Base-by-base conservation (phyloP, 2,113 vertebrate genomes). In the Kryptolebias marmoratus region DNA sequence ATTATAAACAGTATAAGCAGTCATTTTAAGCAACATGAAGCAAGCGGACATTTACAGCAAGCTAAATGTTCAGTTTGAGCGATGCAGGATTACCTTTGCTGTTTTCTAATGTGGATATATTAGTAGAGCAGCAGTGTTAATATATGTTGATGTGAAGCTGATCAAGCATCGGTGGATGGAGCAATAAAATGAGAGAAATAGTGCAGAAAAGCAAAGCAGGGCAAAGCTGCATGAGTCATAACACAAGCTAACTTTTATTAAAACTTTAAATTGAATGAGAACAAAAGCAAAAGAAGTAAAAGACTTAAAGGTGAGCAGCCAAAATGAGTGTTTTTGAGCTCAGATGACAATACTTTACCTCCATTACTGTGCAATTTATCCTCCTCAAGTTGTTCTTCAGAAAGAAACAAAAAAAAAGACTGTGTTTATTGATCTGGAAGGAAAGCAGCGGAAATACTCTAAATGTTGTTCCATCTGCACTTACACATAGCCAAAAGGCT, bases 371-470 rank as follows among this genome's bases (percentile, higher is more conserved):
- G 93, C 85, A 94, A 90, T 87, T 90, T 92, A 86, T 95, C 93
- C 73, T 94, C 94, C 87, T 95, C 94, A 76, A 94, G 94, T 94
- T 94, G 92, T 90, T 95, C 94, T 94, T 91, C 45, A 68, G 79
- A 85, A 77, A 87, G 76, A 90, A 79, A 91, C 32, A 85, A 71
- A 81, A 68, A 60, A 72, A 73, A 77, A 83, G n/a, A 71, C 70
- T 44, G 66, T 82, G 80, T 90, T 91, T 84, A 94, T 84, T 88
- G 85, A 88, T 82, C 62, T 68, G 68, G 75, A 72, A 84, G 54
- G 80, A 79, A 73, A 53, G 71, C 36, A 53, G 36, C 61, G 69
- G 61, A 66, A 79, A 82, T n/a, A 64, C 57, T 68, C 42, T 47
- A 39, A 66, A 52, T 39, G 42, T 76, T 36, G n/a, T 57, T 80